These are phyloP conservation scores for Halocynthia aurantium DNA, from an alignment of 23 tunicate species.

Conservation along the genomic window DNA sequence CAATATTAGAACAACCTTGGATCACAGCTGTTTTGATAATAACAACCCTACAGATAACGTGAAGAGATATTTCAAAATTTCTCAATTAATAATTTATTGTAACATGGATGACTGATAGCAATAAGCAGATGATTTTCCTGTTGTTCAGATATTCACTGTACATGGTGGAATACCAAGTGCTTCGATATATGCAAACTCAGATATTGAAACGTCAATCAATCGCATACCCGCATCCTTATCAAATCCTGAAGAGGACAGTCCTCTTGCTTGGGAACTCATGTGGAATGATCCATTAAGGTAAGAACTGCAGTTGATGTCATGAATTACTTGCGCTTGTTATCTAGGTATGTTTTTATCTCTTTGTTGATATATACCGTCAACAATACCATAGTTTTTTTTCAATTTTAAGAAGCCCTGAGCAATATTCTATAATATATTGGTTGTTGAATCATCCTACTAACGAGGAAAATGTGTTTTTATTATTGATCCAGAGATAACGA, in stretches of 20 bases:
- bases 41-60: too few relatives aligned
- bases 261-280: slow-evolving; percentile 96
- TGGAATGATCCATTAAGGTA: slow-evolving; percentile 94
- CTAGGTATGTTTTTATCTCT: not conserved
- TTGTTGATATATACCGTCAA: not conserved
- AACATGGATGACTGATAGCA: too few relatives aligned
- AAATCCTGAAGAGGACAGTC: slow-evolving; percentile 68
- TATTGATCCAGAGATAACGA: slow-evolving; percentile 11
- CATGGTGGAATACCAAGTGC: slow-evolving; percentile 87
- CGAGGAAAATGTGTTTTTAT: too few relatives aligned
- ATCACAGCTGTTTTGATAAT: too few relatives aligned
- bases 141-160: slow-evolving; percentile 63
- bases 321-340: not conserved
- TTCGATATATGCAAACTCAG: slow-evolving; percentile 23
- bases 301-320: not conserved
- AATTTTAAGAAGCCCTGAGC: too few relatives aligned
- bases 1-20: too few relatives aligned
- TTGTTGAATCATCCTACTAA: not conserved
- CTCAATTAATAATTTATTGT: too few relatives aligned
- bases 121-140: not conserved
- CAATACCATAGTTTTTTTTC: not conserved
- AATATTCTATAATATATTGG: not conserved
- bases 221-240: slow-evolving; percentile 49
- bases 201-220: slow-evolving; percentile 56
- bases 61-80: too few relatives aligned